Evolutionary conservation across 2,888 invertebrate species (phyloP).

Genomic region (Apotomis capreana): DNA sequence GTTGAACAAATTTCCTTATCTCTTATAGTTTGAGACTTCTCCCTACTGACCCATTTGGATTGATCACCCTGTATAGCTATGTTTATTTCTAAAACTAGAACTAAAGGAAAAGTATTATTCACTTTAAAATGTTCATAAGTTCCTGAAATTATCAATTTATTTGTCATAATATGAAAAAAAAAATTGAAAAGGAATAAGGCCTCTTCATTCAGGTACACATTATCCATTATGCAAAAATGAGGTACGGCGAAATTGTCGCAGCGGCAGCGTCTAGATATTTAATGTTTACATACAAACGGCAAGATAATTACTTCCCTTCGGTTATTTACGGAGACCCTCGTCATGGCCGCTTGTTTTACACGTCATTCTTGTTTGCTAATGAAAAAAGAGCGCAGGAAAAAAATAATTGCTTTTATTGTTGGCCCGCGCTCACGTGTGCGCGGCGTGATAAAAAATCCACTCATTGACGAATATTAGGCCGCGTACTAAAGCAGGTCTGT

Average conservation of each 20-base stretch:
- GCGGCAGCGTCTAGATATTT: slow-evolving; percentile 25
- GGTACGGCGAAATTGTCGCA: slow-evolving; percentile 1
- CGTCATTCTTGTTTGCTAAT: slow-evolving; percentile 80
- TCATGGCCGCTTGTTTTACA: slow-evolving; percentile 78
- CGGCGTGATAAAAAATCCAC: slow-evolving; percentile 53
- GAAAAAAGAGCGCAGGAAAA: slow-evolving; percentile 73
- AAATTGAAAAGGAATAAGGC: too few relatives aligned
- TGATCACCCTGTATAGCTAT: too few relatives aligned
- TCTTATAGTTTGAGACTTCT: too few relatives aligned
- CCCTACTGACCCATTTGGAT: too few relatives aligned
- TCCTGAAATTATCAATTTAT: too few relatives aligned
- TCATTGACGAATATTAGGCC: slow-evolving; percentile 26
- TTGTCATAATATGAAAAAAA: too few relatives aligned
- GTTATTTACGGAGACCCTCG: slow-evolving; percentile 77
- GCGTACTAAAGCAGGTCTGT: background rate
- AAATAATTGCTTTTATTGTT: slow-evolving; percentile 79
- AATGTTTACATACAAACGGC: slow-evolving; percentile 54
- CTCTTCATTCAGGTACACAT: too few relatives aligned
- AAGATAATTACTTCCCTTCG: slow-evolving; percentile 74
- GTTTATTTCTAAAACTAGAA: too few relatives aligned
- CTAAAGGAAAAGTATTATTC: too few relatives aligned
- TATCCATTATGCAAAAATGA: background rate
- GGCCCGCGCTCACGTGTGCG: slow-evolving; percentile 60
- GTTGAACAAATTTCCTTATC: too few relatives aligned
- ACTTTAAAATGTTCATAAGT: too few relatives aligned